phyloP scores from a whole-genome alignment of 53 echinoderm and acorn worm species.

The Holothuria leucospilota region DNA sequence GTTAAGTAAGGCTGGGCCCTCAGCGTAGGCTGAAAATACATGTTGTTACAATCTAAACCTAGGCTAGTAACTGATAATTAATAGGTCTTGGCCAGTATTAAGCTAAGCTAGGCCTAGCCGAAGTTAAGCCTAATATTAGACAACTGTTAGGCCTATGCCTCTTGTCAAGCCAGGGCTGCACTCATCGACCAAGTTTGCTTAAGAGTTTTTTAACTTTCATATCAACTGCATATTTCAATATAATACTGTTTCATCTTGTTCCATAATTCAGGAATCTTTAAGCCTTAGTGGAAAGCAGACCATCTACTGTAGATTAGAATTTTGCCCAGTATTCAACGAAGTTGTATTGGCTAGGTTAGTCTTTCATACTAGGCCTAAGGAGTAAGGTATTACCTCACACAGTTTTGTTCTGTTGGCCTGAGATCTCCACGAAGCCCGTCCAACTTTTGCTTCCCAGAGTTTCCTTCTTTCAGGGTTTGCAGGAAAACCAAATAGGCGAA shows the following conservation, averaged over 20 bases:
- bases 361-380: neutral
- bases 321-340: no score
- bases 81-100: neutral
- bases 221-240: no score
- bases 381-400: conserved; percentile 6
- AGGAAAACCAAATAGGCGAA: conserved; percentile 58
- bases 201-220: no score
- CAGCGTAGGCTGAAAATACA: no score
- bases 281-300: no score
- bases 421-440: conserved; percentile 34
- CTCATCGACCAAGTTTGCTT: no score
- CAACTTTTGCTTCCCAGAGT: conserved; percentile 60
- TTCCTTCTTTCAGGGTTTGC: conserved; percentile 54
- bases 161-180: no score
- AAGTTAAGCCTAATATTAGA: neutral
- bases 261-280: neutral
- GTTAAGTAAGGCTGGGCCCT: no score
- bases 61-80: no score
- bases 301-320: no score
- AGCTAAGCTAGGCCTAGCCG: neutral
- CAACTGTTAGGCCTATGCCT: neutral
- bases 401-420: conserved; percentile 7
- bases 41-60: no score
- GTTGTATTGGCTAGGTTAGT: neutral
- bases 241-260: no score